Percentiles rank a stretch among this genome's conserved stretches.
phyloP scores from a whole-genome alignment of 2,113 vertebrate species.

The Andinoacara biseriatus region DNA sequence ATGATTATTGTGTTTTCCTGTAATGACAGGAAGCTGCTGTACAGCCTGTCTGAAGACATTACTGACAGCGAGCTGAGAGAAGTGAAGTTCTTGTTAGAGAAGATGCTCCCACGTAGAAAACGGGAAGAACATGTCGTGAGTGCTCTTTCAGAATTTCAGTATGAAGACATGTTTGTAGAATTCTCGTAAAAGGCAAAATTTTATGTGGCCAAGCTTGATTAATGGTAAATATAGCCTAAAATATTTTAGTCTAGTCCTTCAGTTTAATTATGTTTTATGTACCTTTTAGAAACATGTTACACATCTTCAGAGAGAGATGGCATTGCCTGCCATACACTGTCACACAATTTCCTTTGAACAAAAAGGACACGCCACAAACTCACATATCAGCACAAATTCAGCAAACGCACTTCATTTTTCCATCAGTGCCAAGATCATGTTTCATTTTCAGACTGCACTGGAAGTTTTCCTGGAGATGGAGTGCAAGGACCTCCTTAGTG shows the following conservation, averaged over 20 bases:
- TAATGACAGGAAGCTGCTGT: constrained; percentile 74
- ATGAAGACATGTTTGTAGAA: too few relatives aligned
- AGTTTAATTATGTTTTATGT: not conserved
- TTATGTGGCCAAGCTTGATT: too few relatives aligned
- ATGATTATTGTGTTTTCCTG: not conserved
- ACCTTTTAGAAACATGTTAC: too few relatives aligned
- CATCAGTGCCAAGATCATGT: not conserved
- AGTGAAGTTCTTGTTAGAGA: constrained; percentile 71
- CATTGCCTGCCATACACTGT: not conserved
- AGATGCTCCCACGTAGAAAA: constrained; percentile 44
- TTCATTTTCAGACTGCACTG: constrained; percentile 68
- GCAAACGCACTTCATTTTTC: not conserved
- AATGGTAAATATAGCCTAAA: not conserved
- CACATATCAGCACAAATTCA: not conserved
- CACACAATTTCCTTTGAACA: not conserved
- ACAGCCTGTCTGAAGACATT: constrained; percentile 68
- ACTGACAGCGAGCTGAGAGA: constrained; percentile 37
- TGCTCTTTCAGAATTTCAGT: not conserved
- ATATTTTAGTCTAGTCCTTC: not conserved
- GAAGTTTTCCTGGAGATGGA: constrained; percentile 78
- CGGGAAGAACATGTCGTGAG: constrained; percentile 64
- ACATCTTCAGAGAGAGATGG: too few relatives aligned
- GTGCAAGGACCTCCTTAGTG: constrained; percentile 50
- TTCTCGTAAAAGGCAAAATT: too few relatives aligned
- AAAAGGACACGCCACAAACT: not conserved